Conservation (phyloP, 2,113 vertebrate genomes). For the Falcunculus frontatus region DNA sequence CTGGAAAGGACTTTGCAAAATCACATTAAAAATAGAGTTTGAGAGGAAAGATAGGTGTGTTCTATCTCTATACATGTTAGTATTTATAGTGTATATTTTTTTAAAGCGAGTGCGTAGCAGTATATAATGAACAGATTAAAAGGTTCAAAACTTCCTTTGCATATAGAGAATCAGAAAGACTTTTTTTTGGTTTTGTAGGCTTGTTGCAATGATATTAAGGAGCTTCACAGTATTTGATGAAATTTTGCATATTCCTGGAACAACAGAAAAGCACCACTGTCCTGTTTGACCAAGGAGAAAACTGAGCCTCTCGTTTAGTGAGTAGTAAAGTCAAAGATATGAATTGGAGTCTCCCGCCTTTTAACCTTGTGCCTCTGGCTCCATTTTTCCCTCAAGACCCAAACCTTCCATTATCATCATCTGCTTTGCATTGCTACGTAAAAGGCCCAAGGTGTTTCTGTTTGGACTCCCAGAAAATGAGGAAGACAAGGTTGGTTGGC, state of each 20-base stretch:
- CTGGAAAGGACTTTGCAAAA: neutral
- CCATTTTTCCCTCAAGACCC: neutral
- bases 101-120: neutral
- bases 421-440: neutral
- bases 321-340: neutral
- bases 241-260: neutral
- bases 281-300: neutral
- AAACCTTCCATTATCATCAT: neutral
- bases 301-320: neutral
- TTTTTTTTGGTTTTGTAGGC: neutral
- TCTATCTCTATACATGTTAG: neutral
- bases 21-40: neutral
- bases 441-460: neutral
- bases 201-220: neutral
- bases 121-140: neutral
- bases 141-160: neutral
- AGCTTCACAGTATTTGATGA: neutral
- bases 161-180: neutral
- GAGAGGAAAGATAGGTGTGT: neutral
- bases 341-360: neutral
- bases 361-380: neutral
- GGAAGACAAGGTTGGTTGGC: constrained; percentile 1
- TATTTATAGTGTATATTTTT: neutral
- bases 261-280: neutral
- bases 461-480: constrained; percentile 12